Evolutionary conservation across 2,797 vertebrate species (phyloP).

Genomic region (Neosilurus mollespiculum): DNA sequence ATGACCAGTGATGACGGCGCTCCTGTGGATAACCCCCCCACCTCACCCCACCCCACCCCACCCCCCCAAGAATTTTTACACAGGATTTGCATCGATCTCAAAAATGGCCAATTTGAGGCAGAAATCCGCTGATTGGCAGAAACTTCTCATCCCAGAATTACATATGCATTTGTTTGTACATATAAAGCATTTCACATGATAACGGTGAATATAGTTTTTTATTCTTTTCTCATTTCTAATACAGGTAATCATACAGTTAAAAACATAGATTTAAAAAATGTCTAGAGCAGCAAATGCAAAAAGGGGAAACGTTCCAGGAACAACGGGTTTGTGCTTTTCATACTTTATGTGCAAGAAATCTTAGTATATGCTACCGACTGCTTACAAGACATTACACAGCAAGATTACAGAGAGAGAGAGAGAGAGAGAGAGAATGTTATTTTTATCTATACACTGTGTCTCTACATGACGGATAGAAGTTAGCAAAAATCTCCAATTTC

Average conservation of each 20-base stretch:
- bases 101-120: no score
- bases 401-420: slow-evolving; percentile 17
- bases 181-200: slow-evolving; percentile 15
- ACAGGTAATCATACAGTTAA: slow-evolving; percentile 66
- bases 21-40: no score
- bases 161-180: neutral
- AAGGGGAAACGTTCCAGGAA: slow-evolving; percentile 55
- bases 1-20: no score
- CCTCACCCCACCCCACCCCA: no score
- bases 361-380: slow-evolving; percentile 56
- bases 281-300: slow-evolving; percentile 73
- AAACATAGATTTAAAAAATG: slow-evolving; percentile 72
- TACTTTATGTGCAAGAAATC: slow-evolving; percentile 51
- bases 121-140: no score
- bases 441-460: neutral
- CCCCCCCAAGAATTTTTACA: no score
- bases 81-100: no score
- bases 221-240: slow-evolving; percentile 66
- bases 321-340: slow-evolving; percentile 68
- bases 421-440: neutral
- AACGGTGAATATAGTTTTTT: slow-evolving; percentile 37
- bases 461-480: neutral
- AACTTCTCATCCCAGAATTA: no score
- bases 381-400: slow-evolving; percentile 45
- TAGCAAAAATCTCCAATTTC: neutral